Evolutionary conservation across 1,140 invertebrate species (phyloP).

Genomic region (Drosophila rhopaloa): DNA sequence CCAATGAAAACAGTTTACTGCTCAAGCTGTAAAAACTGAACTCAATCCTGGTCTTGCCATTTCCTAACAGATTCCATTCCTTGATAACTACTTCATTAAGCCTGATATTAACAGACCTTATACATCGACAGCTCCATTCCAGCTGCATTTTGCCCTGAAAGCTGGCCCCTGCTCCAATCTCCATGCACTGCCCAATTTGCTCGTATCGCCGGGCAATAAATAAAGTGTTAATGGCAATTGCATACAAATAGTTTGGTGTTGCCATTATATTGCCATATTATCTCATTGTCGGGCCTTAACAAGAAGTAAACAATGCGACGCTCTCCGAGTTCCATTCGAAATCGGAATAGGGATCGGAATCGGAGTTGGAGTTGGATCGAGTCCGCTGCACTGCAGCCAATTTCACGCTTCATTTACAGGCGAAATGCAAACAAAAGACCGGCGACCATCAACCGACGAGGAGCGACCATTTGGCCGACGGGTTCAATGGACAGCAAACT

Average conservation of each 20-base stretch:
- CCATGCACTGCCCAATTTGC: conserved; percentile 24
- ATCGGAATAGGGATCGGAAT: conserved; percentile 7
- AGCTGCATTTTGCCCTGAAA: conserved; percentile 22
- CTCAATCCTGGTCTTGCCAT: conserved; percentile 31
- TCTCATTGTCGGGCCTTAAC: conserved; percentile 71
- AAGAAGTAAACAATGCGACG: conserved; percentile 81
- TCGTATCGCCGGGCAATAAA: conserved; percentile 65
- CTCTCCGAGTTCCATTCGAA: conserved; percentile 30
- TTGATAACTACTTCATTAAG: conserved; percentile 72
- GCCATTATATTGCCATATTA: conserved; percentile 76
- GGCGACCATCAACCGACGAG: conserved; percentile 27
- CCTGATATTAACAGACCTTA: conserved; percentile 42
- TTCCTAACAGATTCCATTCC: conserved; percentile 57
- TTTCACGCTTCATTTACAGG: conserved; percentile 83
- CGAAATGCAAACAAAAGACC: conserved; percentile 80
- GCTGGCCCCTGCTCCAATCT: not conserved
- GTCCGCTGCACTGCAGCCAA: conserved; percentile 75
- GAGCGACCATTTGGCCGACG: conserved; percentile 63
- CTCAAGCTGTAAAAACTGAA: not conserved
- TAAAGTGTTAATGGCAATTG: conserved; percentile 84
- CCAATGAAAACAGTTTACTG: conserved; percentile 30
- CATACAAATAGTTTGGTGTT: conserved; percentile 82
- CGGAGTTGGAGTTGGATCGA: conserved; percentile 34
- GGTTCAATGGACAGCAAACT: conserved; percentile 70
- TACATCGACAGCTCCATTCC: conserved; percentile 29